Evolutionary conservation across 2,888 invertebrate species (phyloP).

Genomic region (Oithona nana): DNA sequence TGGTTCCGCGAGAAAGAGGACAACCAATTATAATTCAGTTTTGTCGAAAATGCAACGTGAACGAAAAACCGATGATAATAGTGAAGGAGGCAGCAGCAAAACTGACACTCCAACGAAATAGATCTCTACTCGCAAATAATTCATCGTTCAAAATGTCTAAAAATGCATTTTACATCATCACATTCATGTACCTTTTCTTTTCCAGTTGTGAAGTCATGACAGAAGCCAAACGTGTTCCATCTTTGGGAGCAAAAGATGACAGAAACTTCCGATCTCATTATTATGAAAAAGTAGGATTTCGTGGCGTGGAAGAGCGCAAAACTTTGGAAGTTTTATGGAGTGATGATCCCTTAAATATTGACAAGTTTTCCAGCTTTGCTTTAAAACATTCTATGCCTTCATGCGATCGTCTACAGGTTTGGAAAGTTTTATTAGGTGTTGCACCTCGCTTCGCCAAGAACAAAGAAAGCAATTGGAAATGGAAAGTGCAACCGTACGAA

Average conservation of each 20-base stretch:
- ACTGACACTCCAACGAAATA: not conserved
- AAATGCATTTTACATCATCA: not conserved
- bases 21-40: not conserved
- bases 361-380: conserved; percentile 65
- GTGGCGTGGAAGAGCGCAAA: conserved; percentile 74
- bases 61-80: conserved; percentile 4
- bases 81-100: not conserved
- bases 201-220: not conserved
- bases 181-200: not conserved
- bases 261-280: conserved; percentile 32
- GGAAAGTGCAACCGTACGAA: conserved; percentile 48
- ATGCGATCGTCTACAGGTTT: conserved; percentile 54
- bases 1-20: conserved; percentile 13
- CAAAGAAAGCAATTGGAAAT: conserved; percentile 51
- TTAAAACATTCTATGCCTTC: conserved; percentile 63
- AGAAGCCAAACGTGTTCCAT: not conserved
- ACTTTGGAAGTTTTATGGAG: conserved; percentile 69
- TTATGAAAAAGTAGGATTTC: conserved; percentile 51
- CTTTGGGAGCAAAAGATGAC: conserved; percentile 20
- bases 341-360: conserved; percentile 57
- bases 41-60: conserved; percentile 9
- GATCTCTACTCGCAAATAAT: too few relatives aligned
- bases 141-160: not conserved
- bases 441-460: conserved; percentile 34
- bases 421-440: conserved; percentile 62